Percentiles rank a stretch among this genome's conserved stretches.
Evolutionary conservation across 1,140 invertebrate genomes (phyloP).

Genomic region (Tribolium madens): DNA sequence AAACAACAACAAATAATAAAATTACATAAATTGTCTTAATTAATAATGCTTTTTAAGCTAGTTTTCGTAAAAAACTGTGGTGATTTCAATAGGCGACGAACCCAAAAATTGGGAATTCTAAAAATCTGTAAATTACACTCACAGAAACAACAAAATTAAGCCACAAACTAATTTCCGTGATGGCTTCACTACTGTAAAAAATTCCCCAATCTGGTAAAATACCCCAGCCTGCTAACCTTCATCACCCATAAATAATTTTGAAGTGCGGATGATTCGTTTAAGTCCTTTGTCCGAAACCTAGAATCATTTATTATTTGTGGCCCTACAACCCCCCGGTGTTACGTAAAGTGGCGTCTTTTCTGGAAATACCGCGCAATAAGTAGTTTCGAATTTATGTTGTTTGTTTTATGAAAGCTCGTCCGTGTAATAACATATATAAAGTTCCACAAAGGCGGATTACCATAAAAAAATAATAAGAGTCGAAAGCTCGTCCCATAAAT

Average conservation of each 20-base stretch:
- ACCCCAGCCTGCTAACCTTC: too few relatives aligned
- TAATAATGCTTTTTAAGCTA: too few relatives aligned
- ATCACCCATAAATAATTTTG: neutral
- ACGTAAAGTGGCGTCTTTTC: conserved; percentile 35
- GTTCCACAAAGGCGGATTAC: conserved; percentile 49
- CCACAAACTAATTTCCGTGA: too few relatives aligned
- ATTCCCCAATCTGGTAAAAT: too few relatives aligned
- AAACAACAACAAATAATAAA: too few relatives aligned
- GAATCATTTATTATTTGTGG: conserved; percentile 13
- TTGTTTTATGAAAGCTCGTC: conserved; percentile 39
- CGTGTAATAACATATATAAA: conserved; percentile 49
- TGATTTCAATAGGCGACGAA: too few relatives aligned
- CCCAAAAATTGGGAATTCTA: too few relatives aligned
- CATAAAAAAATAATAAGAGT: conserved; percentile 56
- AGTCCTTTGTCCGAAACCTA: neutral
- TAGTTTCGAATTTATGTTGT: conserved; percentile 31
- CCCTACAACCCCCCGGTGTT: conserved; percentile 37
- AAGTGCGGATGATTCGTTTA: conserved; percentile 22
- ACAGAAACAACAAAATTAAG: too few relatives aligned
- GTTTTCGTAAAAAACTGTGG: too few relatives aligned
- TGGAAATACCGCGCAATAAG: neutral
- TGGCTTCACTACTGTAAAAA: too few relatives aligned
- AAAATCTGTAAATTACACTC: too few relatives aligned
- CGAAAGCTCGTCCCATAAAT: conserved; percentile 52
- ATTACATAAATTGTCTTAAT: too few relatives aligned